phyloP scores from a whole-genome alignment of 2,888 invertebrate genomes.

The Lithosia quadra region DNA sequence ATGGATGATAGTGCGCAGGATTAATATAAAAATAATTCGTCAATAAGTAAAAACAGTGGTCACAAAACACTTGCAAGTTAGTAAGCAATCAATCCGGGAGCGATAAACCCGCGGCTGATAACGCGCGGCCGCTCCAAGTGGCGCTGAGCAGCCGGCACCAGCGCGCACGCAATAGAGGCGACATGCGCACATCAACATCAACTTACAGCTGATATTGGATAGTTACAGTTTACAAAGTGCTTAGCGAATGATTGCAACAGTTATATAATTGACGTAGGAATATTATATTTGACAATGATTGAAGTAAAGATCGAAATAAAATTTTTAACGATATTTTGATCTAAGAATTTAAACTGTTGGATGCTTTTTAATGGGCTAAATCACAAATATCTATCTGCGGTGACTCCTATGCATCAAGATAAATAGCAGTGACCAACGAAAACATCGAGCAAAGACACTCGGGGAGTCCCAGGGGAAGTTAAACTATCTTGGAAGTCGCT shows the following conservation, averaged over 20 bases:
- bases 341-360: background rate
- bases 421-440: background rate
- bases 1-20: background rate
- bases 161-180: background rate
- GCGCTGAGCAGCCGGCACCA: background rate
- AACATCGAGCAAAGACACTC: background rate
- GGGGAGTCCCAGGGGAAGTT: background rate
- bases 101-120: constrained; percentile 30
- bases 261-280: background rate
- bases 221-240: background rate
- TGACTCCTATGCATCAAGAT: background rate
- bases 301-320: background rate
- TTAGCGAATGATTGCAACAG: background rate
- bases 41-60: background rate
- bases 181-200: background rate
- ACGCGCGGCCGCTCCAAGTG: constrained; percentile 1
- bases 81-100: constrained; percentile 29
- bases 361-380: too few species aligned
- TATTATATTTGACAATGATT: background rate
- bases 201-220: background rate
- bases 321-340: background rate
- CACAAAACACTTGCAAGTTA: constrained; percentile 9
- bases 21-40: background rate
- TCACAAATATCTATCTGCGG: too few species aligned
- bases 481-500: background rate